Evolutionary conservation across 2,888 invertebrate species (phyloP).

Genomic region (Pandemis corylana): DNA sequence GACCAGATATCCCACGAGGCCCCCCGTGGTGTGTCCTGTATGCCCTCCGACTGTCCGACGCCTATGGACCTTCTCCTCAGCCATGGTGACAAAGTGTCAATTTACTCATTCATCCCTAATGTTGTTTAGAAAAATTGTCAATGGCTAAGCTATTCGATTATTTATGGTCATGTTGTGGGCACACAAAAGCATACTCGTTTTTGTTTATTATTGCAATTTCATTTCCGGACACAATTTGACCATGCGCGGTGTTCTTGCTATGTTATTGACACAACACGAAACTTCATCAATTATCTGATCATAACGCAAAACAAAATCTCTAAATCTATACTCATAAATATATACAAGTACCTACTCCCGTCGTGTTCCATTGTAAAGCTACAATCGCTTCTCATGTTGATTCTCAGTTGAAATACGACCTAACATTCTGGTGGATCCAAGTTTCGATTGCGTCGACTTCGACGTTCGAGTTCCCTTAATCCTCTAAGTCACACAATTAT

Average conservation of each 20-base stretch:
- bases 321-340: no score
- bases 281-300: not conserved
- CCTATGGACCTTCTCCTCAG: slow-evolving; percentile 62
- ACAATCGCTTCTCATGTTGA: slow-evolving; percentile 11
- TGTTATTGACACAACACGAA: not conserved
- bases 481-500: slow-evolving; percentile 76
- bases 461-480: slow-evolving; percentile 57
- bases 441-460: slow-evolving; percentile 33
- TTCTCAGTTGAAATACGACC: slow-evolving; percentile 23
- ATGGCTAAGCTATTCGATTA: slow-evolving; percentile 72
- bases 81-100: slow-evolving; percentile 79
- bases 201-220: slow-evolving; percentile 73
- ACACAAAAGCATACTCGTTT: slow-evolving; percentile 66
- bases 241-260: not conserved
- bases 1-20: slow-evolving; percentile 47
- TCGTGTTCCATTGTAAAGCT: not conserved
- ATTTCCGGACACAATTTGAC: slow-evolving; percentile 68
- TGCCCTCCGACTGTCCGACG: slow-evolving; percentile 58
- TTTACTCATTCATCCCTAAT: slow-evolving; percentile 80
- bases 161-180: slow-evolving; percentile 76
- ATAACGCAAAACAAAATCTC: no score
- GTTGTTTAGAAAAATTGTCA: slow-evolving; percentile 78
- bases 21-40: slow-evolving; percentile 53
- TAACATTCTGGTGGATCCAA: slow-evolving; percentile 25
- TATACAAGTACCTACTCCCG: not conserved